These are phyloP conservation scores for Lonchura striata DNA, from an alignment of 2,113 vertebrate species.

Conservation along the genomic window DNA sequence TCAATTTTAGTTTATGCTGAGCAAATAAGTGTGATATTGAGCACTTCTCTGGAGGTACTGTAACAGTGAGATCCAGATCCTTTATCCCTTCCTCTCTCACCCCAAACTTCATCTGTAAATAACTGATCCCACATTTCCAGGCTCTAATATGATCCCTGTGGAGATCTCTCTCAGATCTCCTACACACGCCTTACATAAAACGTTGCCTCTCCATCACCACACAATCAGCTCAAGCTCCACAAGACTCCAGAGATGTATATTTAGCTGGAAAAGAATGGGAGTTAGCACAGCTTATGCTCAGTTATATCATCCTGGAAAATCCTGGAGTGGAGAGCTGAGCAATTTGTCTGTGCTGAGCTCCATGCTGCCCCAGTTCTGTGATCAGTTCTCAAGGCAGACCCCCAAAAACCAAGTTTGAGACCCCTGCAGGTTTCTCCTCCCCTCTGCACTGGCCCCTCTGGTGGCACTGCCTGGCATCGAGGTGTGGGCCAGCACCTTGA, in stretches of 20 bases:
- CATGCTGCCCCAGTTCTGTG: not conserved
- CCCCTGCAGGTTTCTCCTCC: not conserved
- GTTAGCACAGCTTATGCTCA: conserved; percentile 5
- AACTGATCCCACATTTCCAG: not conserved
- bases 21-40: not conserved
- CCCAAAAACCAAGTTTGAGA: not conserved
- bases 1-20: not conserved
- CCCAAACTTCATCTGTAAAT: not conserved
- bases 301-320: conserved; percentile 14
- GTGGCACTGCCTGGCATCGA: not conserved
- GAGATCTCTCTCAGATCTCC: conserved; percentile 42
- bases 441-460: not conserved
- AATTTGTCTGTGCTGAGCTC: not conserved
- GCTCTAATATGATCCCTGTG: not conserved
- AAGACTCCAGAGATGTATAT: conserved; percentile 32
- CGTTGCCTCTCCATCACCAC: not conserved
- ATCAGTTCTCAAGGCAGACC: not conserved
- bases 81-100: not conserved
- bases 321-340: not conserved
- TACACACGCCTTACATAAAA: conserved; percentile 45
- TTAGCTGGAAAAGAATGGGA: conserved; percentile 37
- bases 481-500: not conserved
- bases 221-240: conserved; percentile 17
- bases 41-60: not conserved
- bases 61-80: not conserved